Base-by-base conservation (phyloP, 2,797 vertebrate genomes). In the Parambassis ranga region DNA sequence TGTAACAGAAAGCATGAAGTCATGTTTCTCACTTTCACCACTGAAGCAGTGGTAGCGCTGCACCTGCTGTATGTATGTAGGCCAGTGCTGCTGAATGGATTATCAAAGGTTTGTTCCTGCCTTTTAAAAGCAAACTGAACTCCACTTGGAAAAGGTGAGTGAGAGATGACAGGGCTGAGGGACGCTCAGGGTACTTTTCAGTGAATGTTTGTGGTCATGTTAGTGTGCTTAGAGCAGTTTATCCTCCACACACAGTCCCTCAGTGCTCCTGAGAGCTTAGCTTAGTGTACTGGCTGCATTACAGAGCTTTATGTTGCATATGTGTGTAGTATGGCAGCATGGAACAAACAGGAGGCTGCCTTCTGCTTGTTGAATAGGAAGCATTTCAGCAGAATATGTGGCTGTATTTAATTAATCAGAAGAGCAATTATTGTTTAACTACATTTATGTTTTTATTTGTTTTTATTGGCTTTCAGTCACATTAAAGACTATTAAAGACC, bases 11-110 rank as follows among this genome's bases (percentile, higher is more conserved):
- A 68, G 14, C 56, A 55, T 70, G 55, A 79, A 58, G 66, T 81
- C n/a, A 61, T 73, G 88, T 89, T 88, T 80, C 76, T 74, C 86
- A 87, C 84, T 73, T 80, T 69, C 50, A 67, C 43, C 32, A 15
- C 41, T 71, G 71, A 71, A 79, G 47, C 71, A 59, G 79, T 77
- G 71, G 73, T 49, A 57, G 72, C 52, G 80, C 46, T 71, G 69
- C 71, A 51, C 63, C 7, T 77, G 80, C 46, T 71, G 69, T 71
- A 51, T 63, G 7, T 77, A 77, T 82, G 63, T 84, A 77, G 80
- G 81, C 13, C 79, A 80, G 57, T 6, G 33, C 57, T 49, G 69
- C 41, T 70, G 32, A 60, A 74, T 66, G 76, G 71, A 86, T 86
- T 77, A 84, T 60, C 65, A 61, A 50, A 76, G 59, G 39, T 61